Conservation (phyloP, 2,888 invertebrate species). For the Drosophila parthenogenetica region DNA sequence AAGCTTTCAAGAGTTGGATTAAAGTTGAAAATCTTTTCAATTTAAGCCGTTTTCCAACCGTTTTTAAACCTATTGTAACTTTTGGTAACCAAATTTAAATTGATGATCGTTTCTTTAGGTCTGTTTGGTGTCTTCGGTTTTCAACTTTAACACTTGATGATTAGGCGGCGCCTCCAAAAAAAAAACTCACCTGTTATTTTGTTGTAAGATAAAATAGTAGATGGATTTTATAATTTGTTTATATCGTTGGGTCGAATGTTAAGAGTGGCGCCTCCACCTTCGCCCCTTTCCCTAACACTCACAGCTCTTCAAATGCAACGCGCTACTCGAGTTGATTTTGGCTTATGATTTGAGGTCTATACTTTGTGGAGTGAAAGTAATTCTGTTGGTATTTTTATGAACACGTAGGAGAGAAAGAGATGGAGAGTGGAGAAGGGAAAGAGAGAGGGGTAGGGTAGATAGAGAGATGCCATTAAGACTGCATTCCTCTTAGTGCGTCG, state of each 20-base stretch:
- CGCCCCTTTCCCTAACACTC: no score
- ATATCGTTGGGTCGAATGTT: slow-evolving; percentile 54
- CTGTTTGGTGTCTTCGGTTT: background rate
- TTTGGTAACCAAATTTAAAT: slow-evolving; percentile 35
- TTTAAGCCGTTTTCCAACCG: background rate
- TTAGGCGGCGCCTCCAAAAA: slow-evolving; percentile 49
- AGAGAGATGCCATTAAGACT: slow-evolving; percentile 58
- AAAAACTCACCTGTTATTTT: slow-evolving; percentile 38
- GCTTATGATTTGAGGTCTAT: slow-evolving; percentile 21
- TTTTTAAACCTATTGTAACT: slow-evolving; percentile 9
- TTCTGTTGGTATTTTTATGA: slow-evolving; percentile 69
- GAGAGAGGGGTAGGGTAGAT: background rate
- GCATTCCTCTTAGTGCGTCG: slow-evolving; percentile 62
- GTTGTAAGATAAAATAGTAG: slow-evolving; percentile 38
- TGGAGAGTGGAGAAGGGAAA: background rate
- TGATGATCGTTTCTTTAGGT: slow-evolving; percentile 26
- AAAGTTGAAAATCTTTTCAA: background rate
- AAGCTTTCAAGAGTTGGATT: background rate
- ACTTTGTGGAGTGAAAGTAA: slow-evolving; percentile 67
- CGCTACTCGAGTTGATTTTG: slow-evolving; percentile 59
- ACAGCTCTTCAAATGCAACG: slow-evolving; percentile 29
- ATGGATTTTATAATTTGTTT: slow-evolving; percentile 75
- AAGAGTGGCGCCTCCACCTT: slow-evolving; percentile 45
- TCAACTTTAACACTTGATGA: slow-evolving; percentile 40
- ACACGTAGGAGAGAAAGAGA: background rate